These are phyloP conservation scores for Nestor notabilis DNA, from an alignment of 2,113 vertebrate species.

Conservation along the genomic window DNA sequence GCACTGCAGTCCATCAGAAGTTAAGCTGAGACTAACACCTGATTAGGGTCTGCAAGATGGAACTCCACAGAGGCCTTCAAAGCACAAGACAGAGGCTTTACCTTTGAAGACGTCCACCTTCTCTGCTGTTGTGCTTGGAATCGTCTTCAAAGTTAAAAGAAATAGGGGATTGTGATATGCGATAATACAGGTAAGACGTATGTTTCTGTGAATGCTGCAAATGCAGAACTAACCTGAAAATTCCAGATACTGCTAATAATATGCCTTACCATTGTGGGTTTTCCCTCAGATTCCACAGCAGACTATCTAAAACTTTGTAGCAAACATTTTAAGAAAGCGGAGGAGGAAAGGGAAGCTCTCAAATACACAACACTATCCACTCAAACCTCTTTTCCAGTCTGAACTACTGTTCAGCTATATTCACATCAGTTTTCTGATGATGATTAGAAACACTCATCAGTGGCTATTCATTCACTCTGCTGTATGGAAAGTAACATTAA, in stretches of 20 bases:
- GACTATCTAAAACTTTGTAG: background rate
- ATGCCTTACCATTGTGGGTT: background rate
- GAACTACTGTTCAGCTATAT: background rate
- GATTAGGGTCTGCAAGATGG: background rate
- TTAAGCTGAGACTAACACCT: background rate
- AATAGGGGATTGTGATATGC: background rate
- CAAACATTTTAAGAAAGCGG: background rate
- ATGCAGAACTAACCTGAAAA: background rate
- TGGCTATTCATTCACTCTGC: background rate
- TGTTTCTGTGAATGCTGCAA: background rate
- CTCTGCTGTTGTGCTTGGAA: background rate
- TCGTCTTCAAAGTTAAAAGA: background rate
- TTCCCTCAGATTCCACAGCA: background rate
- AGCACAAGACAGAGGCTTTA: background rate
- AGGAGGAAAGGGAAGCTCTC: accelerated
- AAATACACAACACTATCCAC: background rate
- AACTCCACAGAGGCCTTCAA: background rate
- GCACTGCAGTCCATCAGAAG: background rate
- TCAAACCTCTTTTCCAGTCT: background rate
- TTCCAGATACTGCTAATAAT: background rate
- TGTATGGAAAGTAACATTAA: background rate
- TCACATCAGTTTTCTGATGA: background rate
- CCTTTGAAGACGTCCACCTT: background rate
- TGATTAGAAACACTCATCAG: background rate
- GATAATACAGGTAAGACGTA: background rate